Evolutionary conservation across 2,113 vertebrate genomes (phyloP), one percentile per base, ranked within the genome.

Genomic region (Atherinomorus stipes): DNA sequence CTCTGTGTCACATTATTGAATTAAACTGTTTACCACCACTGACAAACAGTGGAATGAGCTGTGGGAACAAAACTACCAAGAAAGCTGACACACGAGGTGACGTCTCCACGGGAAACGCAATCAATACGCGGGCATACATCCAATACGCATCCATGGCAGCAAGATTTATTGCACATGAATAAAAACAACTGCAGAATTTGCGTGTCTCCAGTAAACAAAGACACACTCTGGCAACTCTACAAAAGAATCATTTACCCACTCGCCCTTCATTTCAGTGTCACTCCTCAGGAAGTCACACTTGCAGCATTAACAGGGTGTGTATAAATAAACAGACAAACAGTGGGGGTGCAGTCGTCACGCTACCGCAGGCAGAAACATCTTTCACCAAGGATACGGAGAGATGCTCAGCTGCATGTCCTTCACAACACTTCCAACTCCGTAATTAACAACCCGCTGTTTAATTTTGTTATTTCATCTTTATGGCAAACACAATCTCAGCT

Each of bases 261-360:
- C 23, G 19, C 18, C 81, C 66, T 78, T 80, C 25, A 71, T 72
- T 83, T 69, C 8, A 58, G 42, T 72, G 85, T 85, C 81, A 73
- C 68, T 84, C 77, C 13, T 13, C 67, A 74, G 76, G 59, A 85
- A 86, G 77, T 83, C 81, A 69, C 74, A 74, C 56, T 19, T 47
- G 0, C 71, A 73, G 73, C 74, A 34, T 50, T 51, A 52, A 64
- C n/a, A 70, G 75, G 54, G 56, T 22, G 58, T 22, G 40, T 79
- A 75, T 66, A 84, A 77, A 78, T 69, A 84, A 86, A 86, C 13
- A 51, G 79, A 49, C 61, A 64, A 78, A 76, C 72, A 11, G 76
- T 37, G 64, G 71, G 44, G 73, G 65, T 1, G 64, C 54, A 22
- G 71, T 69, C 51, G 4, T 13, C 45, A 34, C 68, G 40, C 4